Evolutionary conservation across 2,797 vertebrate species (phyloP), one percentile per base, ranked within the genome.

Genomic region (Loris lydekkerianus): DNA sequence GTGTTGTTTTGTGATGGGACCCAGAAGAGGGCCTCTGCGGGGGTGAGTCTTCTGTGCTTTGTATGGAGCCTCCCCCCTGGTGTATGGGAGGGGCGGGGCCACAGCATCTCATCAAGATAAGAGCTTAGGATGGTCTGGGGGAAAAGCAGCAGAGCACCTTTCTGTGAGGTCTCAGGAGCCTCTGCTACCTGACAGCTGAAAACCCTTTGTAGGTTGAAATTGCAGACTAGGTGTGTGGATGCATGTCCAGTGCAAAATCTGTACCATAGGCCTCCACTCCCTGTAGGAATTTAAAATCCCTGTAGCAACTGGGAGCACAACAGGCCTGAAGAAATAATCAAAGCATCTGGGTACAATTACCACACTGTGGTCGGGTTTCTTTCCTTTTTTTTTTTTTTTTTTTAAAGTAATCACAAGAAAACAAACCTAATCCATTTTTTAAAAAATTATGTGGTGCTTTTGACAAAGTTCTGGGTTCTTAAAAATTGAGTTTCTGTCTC

Each of bases 301-400:
- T 1, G 56, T 97, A 97, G 97, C 97, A 96, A 49, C 91, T 91
- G 81, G 96, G 53, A 97, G 97, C 97, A 23, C 23, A 29, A 10
- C 80, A 49, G 86, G 21, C 85, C 69, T 40, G 72, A 78, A 40
- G 95, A 89, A 92, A 31, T 21, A 46, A 98, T 99, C 98, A 31
- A 53, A 84, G 87, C 97, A 99, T 99, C 99, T 99, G 99, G 98
- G 98, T 96, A 96, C 98, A 98, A 98, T 99, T 99, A 98, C 98
- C 97, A 94, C 87, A 97, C 96, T 97, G 96, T 98, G 98, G 97
- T 98, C 95, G 94, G 92, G 96, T 89, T 93, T 73, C 58, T 80
- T 61, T 81, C 86, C 86, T n/a, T 10, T 0, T 25, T 31, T 73
- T 72, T 10, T 29, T 46, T 25, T 83, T 84, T 72, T 69, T 43